A percentile compares a stretch with the other conserved stretches of the same genome.
Evolutionary conservation across 2,113 vertebrate species (phyloP).

Genomic region (Trogon surrucura): DNA sequence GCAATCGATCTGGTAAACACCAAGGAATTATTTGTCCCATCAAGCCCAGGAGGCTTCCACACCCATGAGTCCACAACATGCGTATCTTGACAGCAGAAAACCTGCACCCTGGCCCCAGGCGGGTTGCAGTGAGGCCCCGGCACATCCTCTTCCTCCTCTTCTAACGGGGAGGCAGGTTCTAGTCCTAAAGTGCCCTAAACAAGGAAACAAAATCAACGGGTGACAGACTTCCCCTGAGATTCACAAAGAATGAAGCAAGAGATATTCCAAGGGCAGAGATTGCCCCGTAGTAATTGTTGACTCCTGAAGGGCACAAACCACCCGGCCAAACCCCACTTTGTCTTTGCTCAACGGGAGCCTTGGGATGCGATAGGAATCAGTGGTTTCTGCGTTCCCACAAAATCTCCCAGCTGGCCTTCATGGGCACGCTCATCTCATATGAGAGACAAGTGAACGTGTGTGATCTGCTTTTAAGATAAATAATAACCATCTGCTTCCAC

Average conservation of each 20-base stretch:
- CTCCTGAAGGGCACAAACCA: background rate
- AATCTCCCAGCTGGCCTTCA: background rate
- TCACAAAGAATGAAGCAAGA: background rate
- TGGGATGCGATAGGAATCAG: rapidly evolving
- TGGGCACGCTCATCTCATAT: rapidly evolving
- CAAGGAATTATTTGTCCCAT: background rate
- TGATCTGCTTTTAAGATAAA: background rate
- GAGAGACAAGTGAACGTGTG: background rate
- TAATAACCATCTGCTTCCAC: background rate
- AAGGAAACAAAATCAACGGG: background rate
- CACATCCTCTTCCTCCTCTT: background rate
- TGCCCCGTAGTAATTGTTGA: background rate
- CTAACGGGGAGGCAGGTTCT: background rate
- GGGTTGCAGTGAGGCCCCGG: background rate
- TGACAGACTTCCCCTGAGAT: background rate
- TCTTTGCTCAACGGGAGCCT: background rate
- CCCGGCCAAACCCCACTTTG: background rate
- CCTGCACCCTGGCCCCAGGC: background rate
- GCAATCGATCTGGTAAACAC: background rate
- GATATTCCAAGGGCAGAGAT: background rate
- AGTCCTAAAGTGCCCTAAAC: background rate
- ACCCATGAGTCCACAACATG: no score
- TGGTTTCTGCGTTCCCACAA: background rate
- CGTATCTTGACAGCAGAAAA: background rate
- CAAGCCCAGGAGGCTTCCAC: no score